Conservation (phyloP, 1,140 invertebrate genomes). For the Neodiprion pinetum region DNA sequence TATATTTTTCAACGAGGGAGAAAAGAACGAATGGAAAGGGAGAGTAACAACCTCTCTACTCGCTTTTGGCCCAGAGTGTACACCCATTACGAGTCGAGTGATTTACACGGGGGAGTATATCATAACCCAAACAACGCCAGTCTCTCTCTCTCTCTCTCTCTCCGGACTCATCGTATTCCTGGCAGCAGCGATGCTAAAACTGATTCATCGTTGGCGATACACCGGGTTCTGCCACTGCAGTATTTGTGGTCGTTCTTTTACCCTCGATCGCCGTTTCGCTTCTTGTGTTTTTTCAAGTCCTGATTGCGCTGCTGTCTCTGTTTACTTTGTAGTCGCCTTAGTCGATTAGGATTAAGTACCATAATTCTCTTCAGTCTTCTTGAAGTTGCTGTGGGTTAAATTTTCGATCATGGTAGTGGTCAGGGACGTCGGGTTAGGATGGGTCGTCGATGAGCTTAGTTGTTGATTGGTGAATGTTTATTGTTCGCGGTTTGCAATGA, state of each 20-base stretch:
- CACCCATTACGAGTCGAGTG: slow-evolving; percentile 10
- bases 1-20: background rate
- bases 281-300: background rate
- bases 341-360: no score
- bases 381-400: no score
- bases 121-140: slow-evolving; percentile 46
- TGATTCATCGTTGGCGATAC: slow-evolving; percentile 50
- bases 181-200: slow-evolving; percentile 47
- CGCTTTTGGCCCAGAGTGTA: slow-evolving; percentile 8
- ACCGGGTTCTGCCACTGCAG: slow-evolving; percentile 15
- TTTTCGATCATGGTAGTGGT: no score
- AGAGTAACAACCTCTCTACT: background rate
- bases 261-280: slow-evolving; percentile 8
- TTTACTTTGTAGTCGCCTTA: no score
- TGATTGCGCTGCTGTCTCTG: no score
- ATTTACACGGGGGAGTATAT: slow-evolving; percentile 44
- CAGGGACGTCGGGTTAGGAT: no score
- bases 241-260: slow-evolving; percentile 21
- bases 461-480: no score
- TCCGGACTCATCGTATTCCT: slow-evolving; percentile 32
- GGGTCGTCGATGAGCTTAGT: no score
- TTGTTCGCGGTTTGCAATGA: no score
- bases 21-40: background rate
- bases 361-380: no score
- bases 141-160: background rate